Conservation (phyloP, 1,140 invertebrate species). For the Antheraea mylitta region DNA sequence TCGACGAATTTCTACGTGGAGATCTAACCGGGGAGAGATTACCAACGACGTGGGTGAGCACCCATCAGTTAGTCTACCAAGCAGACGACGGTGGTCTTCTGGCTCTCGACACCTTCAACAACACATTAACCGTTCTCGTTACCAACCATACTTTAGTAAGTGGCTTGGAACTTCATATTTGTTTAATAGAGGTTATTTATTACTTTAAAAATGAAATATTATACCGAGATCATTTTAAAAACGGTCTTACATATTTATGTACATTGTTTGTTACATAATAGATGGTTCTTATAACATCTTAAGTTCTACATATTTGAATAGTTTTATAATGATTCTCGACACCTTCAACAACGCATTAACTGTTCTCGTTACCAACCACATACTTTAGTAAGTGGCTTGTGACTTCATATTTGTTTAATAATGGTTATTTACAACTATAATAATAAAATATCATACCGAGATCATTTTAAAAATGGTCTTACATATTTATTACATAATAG, state of each 20-base stretch:
- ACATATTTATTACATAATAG: too few species aligned
- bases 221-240: too few species aligned
- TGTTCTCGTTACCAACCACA: conserved; percentile 90
- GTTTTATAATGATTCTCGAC: too few species aligned
- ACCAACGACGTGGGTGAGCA: conserved; percentile 88
- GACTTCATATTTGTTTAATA: neutral
- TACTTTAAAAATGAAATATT: too few species aligned
- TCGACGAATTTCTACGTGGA: conserved; percentile 89
- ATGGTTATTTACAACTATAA: neutral
- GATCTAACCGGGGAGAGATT: conserved; percentile 86
- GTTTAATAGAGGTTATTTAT: neutral
- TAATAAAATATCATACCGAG: too few species aligned
- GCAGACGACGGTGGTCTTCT: conserved; percentile 89
- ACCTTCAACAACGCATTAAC: conserved; percentile 87
- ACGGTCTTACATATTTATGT: too few species aligned
- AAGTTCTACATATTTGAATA: too few species aligned
- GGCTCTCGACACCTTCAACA: conserved; percentile 86
- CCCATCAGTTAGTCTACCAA: conserved; percentile 90
- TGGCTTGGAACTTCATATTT: conserved; percentile 6
- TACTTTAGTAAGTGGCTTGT: conserved; percentile 83
- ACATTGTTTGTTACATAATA: too few species aligned
- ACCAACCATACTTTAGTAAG: conserved; percentile 91
- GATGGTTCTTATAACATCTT: too few species aligned
- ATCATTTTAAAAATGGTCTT: too few species aligned
- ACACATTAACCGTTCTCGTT: conserved; percentile 87